Evolutionary conservation across 2,113 vertebrate genomes (phyloP).

Genomic region (Hiodon alosoides): DNA sequence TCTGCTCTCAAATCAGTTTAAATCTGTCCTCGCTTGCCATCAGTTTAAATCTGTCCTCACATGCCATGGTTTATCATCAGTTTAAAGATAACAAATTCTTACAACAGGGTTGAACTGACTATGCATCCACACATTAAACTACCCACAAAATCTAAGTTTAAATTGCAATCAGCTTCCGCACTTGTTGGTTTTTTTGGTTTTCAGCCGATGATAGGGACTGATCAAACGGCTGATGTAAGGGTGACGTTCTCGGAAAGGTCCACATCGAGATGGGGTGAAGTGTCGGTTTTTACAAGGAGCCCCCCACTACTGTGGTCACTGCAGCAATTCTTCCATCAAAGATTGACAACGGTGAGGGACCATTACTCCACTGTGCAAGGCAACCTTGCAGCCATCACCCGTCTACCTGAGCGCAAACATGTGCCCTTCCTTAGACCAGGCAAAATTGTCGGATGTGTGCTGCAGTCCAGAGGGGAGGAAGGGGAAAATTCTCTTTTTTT

Average conservation of each 20-base stretch:
- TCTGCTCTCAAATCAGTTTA: no score
- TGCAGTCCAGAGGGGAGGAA: background rate
- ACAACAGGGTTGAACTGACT: no score
- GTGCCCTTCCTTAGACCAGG: background rate
- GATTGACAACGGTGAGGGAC: no score
- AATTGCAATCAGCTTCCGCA: no score
- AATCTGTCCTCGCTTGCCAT: no score
- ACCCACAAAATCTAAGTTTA: no score
- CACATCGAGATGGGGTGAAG: slow-evolving; percentile 35
- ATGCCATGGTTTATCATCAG: no score
- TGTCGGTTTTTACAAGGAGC: slow-evolving; percentile 18
- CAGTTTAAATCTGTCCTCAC: no score
- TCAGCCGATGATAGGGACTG: slow-evolving; percentile 53
- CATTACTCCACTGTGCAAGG: slow-evolving; percentile 11
- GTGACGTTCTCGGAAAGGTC: slow-evolving; percentile 50
- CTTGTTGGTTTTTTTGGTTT: slow-evolving; percentile 35
- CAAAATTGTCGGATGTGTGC: background rate
- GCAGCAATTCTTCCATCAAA: no score
- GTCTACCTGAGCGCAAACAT: background rate
- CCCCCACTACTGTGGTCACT: no score
- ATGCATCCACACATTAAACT: no score
- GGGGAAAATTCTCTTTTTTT: background rate
- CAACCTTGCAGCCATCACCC: background rate
- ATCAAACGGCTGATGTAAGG: slow-evolving; percentile 49
- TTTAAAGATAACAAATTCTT: no score